These are phyloP conservation scores for Pao palembangensis DNA, from an alignment of 2,113 vertebrate species.

Conservation along the genomic window DNA sequence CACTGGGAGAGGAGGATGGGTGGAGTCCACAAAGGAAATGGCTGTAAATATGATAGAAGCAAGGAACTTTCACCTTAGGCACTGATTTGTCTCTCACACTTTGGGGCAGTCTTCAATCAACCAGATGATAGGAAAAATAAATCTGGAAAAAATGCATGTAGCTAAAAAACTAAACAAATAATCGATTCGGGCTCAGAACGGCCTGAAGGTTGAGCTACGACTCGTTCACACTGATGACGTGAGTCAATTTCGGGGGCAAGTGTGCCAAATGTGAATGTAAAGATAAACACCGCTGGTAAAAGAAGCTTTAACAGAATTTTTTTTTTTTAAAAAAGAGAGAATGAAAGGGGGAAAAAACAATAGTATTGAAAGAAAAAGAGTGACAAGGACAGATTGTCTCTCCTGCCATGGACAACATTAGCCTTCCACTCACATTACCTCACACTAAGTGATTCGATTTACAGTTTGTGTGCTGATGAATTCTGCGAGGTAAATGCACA, in stretches of 20 bases:
- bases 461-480: conserved; percentile 9
- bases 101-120: no score
- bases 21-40: not conserved
- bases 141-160: not conserved
- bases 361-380: conserved; percentile 17
- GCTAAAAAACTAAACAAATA: not conserved
- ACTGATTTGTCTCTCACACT: no score
- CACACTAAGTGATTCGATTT: conserved; percentile 48
- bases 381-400: conserved; percentile 42
- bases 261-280: no score
- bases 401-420: conserved; percentile 33
- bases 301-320: no score
- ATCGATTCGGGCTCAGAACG: no score
- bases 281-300: no score
- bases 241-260: no score
- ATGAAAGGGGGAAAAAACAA: conserved; percentile 6
- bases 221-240: no score
- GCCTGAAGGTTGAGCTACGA: no score
- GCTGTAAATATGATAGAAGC: no score
- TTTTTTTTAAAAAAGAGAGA: not conserved
- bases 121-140: no score
- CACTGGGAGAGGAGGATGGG: conserved; percentile 5
- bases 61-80: no score
- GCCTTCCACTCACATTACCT: conserved; percentile 46
- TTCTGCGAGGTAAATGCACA: conserved; percentile 4